These are phyloP conservation scores for Camptogramma bilineatum DNA, from an alignment of 2,888 invertebrate species.

Conservation along the genomic window DNA sequence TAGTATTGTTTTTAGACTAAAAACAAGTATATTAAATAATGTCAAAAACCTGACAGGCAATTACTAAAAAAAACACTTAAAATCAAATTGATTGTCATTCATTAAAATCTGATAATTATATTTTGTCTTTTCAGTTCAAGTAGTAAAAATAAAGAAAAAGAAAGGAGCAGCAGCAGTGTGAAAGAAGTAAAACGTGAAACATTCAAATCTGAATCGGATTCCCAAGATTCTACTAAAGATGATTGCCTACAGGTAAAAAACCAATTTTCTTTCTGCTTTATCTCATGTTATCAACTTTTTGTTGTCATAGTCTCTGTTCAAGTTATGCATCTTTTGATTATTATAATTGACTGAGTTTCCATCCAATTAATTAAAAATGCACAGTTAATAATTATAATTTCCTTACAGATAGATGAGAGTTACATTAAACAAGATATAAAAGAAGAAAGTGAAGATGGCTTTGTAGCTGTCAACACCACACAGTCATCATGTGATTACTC, in stretches of 20 bases:
- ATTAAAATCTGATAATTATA: background rate
- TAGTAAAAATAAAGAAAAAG: slow-evolving; percentile 72
- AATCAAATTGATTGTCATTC: no score
- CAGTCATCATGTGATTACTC: slow-evolving; percentile 91
- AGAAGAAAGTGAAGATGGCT: slow-evolving; percentile 73
- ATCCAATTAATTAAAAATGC: background rate
- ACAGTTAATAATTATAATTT: background rate
- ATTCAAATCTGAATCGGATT: slow-evolving; percentile 63
- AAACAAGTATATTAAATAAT: background rate
- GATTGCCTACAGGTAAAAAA: slow-evolving; percentile 72
- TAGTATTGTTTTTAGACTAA: slow-evolving; percentile 20
- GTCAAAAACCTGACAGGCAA: no score
- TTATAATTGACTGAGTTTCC: background rate
- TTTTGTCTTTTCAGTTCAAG: slow-evolving; percentile 57
- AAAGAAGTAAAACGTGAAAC: slow-evolving; percentile 63
- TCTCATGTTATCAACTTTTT: background rate
- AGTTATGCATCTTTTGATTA: no score
- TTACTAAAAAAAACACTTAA: no score
- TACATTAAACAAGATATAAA: slow-evolving; percentile 79
- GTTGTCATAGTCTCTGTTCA: background rate
- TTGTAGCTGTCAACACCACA: slow-evolving; percentile 77
- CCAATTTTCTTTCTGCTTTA: background rate
- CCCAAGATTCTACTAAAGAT: slow-evolving; percentile 68
- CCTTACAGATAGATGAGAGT: slow-evolving; percentile 64
- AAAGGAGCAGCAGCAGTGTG: slow-evolving; percentile 56